phyloP scores from a whole-genome alignment of 2,888 invertebrate genomes.

The Erpobdella octoculata region DNA sequence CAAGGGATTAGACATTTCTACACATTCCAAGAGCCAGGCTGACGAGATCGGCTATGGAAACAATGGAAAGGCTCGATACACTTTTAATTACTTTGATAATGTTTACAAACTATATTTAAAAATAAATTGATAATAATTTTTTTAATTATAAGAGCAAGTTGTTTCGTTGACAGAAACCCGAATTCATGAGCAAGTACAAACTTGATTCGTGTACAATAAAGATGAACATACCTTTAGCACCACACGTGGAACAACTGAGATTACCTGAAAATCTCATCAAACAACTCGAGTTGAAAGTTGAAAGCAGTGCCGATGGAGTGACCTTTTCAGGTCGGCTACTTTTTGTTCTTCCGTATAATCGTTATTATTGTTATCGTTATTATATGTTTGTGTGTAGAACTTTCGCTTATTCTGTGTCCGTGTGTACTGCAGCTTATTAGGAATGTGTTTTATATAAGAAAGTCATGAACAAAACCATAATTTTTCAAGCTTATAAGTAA shows the following conservation, averaged over 20 bases:
- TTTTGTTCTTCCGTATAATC: background rate
- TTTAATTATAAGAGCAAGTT: background rate
- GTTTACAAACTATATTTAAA: background rate
- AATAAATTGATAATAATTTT: background rate
- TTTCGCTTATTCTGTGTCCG: too few species aligned
- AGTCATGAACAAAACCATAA: too few species aligned
- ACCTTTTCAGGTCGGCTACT: conserved; percentile 44
- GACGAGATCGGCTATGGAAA: conserved; percentile 24
- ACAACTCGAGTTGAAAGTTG: conserved; percentile 63
- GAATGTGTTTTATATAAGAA: too few species aligned
- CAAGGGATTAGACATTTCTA: conserved; percentile 68
- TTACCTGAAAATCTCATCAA: conserved; percentile 69
- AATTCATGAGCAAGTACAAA: conserved; percentile 28
- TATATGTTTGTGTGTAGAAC: too few species aligned
- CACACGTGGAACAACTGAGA: conserved; percentile 82
- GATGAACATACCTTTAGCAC: conserved; percentile 87
- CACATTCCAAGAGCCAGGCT: conserved; percentile 44
- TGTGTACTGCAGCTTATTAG: too few species aligned
- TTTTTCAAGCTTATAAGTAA: too few species aligned
- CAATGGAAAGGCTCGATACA: conserved; percentile 16
- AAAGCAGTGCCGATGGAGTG: conserved; percentile 71
- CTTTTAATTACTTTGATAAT: background rate
- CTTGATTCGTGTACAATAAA: conserved; percentile 87
- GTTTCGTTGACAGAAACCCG: background rate
- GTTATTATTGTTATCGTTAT: too few species aligned